Evolutionary conservation across 2,888 invertebrate species (phyloP).

Genomic region (Caenorhabditis sinica): DNA sequence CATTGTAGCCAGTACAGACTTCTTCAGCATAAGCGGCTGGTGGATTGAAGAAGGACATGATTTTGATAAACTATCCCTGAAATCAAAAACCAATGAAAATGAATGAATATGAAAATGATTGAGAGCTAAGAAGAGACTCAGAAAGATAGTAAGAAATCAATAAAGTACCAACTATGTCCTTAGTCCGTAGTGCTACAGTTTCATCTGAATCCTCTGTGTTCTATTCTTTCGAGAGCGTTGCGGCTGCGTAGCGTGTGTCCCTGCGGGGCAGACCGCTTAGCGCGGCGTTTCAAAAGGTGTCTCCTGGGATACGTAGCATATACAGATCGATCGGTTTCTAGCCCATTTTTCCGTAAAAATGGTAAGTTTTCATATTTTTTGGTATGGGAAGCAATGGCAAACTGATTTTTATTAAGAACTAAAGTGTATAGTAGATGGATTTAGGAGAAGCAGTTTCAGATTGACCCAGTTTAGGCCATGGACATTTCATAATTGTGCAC

Average conservation of each 20-base stretch:
- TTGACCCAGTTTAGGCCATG: no score
- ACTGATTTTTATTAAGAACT: background rate
- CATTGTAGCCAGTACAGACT: slow-evolving; percentile 76
- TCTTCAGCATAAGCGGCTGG: slow-evolving; percentile 11
- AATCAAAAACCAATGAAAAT: slow-evolving; percentile 18
- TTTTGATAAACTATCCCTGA: background rate
- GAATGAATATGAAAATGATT: background rate
- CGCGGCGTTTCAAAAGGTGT: slow-evolving; percentile 53
- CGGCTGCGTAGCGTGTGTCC: slow-evolving; percentile 31
- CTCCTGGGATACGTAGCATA: background rate
- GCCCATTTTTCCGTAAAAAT: slow-evolving; percentile 12
- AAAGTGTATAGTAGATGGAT: no score
- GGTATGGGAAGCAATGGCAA: background rate
- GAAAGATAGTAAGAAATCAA: background rate
- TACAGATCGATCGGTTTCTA: background rate
- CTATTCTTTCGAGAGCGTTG: slow-evolving; percentile 36
- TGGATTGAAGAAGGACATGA: slow-evolving; percentile 51
- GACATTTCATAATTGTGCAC: no score
- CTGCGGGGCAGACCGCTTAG: slow-evolving; percentile 38
- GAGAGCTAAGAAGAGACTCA: slow-evolving; percentile 2
- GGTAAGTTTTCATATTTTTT: background rate
- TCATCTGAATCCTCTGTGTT: slow-evolving; percentile 5
- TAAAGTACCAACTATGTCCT: background rate
- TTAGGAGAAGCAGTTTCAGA: no score
- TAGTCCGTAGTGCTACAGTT: background rate